Percentiles rank a stretch among this genome's conserved stretches.
Evolutionary conservation across 2,113 vertebrate species (phyloP).

Genomic region (Malurus alboscapulatus): DNA sequence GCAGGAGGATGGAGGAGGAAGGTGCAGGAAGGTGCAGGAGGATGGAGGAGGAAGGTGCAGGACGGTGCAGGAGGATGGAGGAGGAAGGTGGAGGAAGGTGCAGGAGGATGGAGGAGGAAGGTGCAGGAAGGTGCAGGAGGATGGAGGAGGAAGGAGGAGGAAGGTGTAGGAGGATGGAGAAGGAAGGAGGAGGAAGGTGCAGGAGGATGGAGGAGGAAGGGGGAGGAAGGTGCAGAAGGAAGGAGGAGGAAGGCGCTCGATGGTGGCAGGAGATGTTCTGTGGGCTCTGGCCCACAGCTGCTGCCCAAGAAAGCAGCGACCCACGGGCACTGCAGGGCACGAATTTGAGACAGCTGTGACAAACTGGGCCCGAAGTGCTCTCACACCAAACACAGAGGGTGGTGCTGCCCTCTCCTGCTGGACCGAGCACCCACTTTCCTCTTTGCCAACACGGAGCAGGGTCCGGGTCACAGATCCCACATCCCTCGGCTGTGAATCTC

Average conservation of each 20-base stretch:
- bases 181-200: no score
- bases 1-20: background rate
- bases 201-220: no score
- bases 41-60: no score
- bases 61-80: no score
- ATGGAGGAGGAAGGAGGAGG: no score
- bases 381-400: fast-evolving
- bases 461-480: background rate
- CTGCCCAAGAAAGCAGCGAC: background rate
- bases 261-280: background rate
- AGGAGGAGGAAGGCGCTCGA: background rate
- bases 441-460: background rate
- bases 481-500: background rate
- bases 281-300: background rate
- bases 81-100: no score
- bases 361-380: fast-evolving
- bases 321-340: background rate
- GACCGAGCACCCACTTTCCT: background rate
- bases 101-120: no score
- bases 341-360: background rate
- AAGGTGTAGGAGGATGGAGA: no score
- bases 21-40: no score
- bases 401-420: constrained; percentile 56
- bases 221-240: no score
- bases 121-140: no score